phyloP scores from a whole-genome alignment of 2,888 invertebrate species.

The Himalopsyche anomala region DNA sequence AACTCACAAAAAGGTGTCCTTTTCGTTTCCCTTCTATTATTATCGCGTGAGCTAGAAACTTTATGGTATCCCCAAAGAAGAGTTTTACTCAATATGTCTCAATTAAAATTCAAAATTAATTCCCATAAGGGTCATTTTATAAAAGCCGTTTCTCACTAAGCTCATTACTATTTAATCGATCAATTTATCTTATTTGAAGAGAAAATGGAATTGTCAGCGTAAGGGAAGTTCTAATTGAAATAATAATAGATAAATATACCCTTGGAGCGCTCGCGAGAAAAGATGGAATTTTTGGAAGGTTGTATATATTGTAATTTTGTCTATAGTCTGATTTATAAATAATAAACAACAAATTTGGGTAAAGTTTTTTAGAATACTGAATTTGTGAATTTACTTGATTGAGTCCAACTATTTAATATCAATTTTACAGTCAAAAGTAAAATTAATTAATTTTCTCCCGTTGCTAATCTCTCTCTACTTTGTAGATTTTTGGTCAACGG shows the following conservation, averaged over 20 bases:
- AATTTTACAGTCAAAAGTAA: too few species aligned
- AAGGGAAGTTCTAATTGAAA: slow-evolving; percentile 14
- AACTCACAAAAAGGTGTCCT: neutral
- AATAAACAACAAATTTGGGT: neutral
- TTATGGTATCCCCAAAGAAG: neutral
- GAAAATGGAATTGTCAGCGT: neutral
- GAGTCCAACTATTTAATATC: too few species aligned
- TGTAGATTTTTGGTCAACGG: too few species aligned
- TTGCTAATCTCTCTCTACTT: too few species aligned
- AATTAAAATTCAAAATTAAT: slow-evolving; percentile 26
- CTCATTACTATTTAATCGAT: slow-evolving; percentile 28
- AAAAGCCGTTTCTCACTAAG: slow-evolving; percentile 20
- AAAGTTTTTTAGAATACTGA: neutral
- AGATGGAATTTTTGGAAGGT: too few species aligned
- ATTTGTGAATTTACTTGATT: neutral
- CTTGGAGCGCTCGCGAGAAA: neutral
- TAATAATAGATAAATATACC: slow-evolving; percentile 5
- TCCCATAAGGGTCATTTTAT: slow-evolving; percentile 31
- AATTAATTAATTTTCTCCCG: too few species aligned
- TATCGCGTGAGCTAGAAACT: slow-evolving; percentile 27
- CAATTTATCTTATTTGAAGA: neutral
- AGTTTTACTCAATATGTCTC: slow-evolving; percentile 30
- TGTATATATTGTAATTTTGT: too few species aligned
- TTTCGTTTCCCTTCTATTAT: slow-evolving; percentile 21
- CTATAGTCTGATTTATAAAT: neutral